These are phyloP conservation scores for Peromyscus nudipes DNA, from an alignment of 2,797 vertebrate genomes.

Conservation along the genomic window DNA sequence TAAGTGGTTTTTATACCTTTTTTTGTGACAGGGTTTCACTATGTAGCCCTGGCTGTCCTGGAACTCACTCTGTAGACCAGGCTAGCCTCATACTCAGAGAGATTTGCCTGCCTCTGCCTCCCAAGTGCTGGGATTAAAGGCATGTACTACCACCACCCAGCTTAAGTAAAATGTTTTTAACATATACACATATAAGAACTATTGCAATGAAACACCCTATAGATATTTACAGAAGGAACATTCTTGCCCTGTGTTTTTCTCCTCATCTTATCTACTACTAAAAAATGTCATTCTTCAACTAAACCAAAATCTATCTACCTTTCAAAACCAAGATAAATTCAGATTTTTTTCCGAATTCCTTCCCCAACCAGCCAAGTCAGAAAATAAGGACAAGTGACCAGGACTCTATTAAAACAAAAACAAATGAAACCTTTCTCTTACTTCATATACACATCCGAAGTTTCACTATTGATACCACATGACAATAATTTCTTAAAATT, in stretches of 20 bases:
- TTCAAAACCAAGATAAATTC: slow-evolving; percentile 44
- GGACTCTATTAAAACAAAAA: neutral
- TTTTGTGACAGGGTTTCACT: neutral
- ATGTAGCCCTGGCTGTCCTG: neutral
- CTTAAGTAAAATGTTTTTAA: neutral
- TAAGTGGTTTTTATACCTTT: neutral
- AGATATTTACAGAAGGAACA: neutral
- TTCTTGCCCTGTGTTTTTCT: neutral
- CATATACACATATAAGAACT: neutral
- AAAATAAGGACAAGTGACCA: slow-evolving; percentile 34
- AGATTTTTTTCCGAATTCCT: neutral
- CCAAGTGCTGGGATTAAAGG: neutral
- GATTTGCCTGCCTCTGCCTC: neutral
- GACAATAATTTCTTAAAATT: slow-evolving; percentile 41
- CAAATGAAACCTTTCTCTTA: slow-evolving; percentile 44
- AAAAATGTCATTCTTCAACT: neutral
- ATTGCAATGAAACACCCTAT: neutral
- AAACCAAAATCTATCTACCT: slow-evolving; percentile 34
- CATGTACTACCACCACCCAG: neutral
- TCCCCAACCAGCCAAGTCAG: slow-evolving; percentile 24
- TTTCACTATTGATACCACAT: neutral
- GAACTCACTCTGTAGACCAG: neutral
- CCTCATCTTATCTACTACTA: slow-evolving; percentile 2
- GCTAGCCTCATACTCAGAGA: neutral
- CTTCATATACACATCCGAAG: neutral